Percentiles rank a stretch among this genome's conserved stretches.
phyloP scores from a whole-genome alignment of 2,113 vertebrate species.

The Upupa epops region DNA sequence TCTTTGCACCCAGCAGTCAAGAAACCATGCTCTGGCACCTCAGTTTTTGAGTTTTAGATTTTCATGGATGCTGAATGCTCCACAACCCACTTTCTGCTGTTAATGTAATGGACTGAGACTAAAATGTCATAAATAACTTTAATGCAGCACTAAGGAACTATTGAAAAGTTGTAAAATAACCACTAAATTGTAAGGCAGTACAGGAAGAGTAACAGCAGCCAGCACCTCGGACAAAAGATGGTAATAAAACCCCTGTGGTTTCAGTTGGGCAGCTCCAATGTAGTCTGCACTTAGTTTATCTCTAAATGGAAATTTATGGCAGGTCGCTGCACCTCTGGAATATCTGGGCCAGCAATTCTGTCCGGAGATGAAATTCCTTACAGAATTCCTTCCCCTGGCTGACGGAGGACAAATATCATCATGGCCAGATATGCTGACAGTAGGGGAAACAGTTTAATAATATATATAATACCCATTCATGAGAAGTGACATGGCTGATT shows the following conservation, averaged over 20 bases:
- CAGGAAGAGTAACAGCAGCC: neutral
- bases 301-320: neutral
- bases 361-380: neutral
- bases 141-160: neutral
- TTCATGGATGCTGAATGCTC: accelerated
- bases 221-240: neutral
- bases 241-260: neutral
- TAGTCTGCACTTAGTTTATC: neutral
- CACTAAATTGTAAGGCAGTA: neutral
- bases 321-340: neutral
- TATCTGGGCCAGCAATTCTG: neutral
- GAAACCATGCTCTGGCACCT: neutral
- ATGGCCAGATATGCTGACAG: neutral
- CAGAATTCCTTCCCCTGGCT: neutral
- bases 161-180: neutral
- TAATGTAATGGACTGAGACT: neutral
- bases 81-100: neutral
- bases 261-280: neutral
- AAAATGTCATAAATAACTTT: neutral
- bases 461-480: neutral
- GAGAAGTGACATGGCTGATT: neutral
- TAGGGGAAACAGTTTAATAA: neutral
- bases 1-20: neutral
- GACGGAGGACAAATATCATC: neutral
- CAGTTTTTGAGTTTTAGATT: neutral